Evolutionary conservation across 2,113 vertebrate genomes (phyloP).

Genomic region (Megaptera novaeangliae): DNA sequence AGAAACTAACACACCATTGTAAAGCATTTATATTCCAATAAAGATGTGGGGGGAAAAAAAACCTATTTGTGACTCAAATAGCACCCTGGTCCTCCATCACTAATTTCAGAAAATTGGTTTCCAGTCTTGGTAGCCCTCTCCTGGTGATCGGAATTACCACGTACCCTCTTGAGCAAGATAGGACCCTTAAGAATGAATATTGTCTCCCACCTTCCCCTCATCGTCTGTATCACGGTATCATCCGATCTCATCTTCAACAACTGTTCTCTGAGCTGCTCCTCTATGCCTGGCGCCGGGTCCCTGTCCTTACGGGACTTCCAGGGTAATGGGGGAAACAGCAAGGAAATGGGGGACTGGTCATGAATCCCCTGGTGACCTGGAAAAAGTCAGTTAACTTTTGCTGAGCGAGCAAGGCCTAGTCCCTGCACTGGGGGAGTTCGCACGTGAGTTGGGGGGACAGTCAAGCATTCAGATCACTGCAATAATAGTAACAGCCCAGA

Average conservation of each 20-base stretch:
- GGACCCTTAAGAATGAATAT: not conserved
- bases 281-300: not conserved
- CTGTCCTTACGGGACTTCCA: not conserved
- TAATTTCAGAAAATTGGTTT: not conserved
- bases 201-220: not conserved
- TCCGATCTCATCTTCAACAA: not conserved
- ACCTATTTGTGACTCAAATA: not conserved
- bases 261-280: not conserved
- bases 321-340: not conserved
- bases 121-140: not conserved
- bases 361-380: not conserved
- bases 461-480: not conserved
- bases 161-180: not conserved
- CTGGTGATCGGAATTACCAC: not conserved
- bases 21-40: no score
- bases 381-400: not conserved
- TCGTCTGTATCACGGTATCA: not conserved
- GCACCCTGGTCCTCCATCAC: not conserved
- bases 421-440: not conserved
- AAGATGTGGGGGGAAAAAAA: not conserved
- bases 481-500: not conserved
- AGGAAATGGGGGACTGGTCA: not conserved
- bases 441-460: not conserved
- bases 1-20: no score
- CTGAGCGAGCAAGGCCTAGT: not conserved